phyloP scores from a whole-genome alignment of 2,888 invertebrate species.

The Netelia fuscicornis region DNA sequence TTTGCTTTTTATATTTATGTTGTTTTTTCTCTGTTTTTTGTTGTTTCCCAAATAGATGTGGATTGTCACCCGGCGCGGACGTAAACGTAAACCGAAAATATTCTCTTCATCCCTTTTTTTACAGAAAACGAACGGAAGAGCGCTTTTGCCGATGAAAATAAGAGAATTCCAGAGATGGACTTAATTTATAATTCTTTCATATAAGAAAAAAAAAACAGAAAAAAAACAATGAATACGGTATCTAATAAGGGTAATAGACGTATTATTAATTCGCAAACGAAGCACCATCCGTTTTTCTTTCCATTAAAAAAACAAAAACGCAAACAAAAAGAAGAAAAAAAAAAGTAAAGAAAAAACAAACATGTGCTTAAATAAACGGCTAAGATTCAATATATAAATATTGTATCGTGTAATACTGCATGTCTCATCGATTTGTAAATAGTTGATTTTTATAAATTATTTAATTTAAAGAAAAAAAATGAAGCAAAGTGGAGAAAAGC shows the following conservation, averaged over 20 bases:
- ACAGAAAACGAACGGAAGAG: conserved; percentile 82
- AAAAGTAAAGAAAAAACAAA: conserved; percentile 57
- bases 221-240: conserved; percentile 72
- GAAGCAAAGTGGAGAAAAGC: conserved; percentile 41
- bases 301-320: conserved; percentile 66
- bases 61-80: conserved; percentile 79
- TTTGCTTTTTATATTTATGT: conserved; percentile 74
- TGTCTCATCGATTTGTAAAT: conserved; percentile 83
- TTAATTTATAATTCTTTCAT: conserved; percentile 80
- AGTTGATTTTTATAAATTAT: conserved; percentile 84
- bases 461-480: conserved; percentile 70
- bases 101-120: conserved; percentile 79
- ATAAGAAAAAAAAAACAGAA: conserved; percentile 74
- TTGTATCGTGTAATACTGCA: conserved; percentile 76
- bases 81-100: conserved; percentile 77
- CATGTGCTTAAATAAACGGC: conserved; percentile 69
- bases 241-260: conserved; percentile 77
- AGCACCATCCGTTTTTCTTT: conserved; percentile 77
- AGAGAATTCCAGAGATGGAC: conserved; percentile 78
- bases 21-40: conserved; percentile 78
- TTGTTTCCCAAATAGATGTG: conserved; percentile 76
- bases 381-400: conserved; percentile 70
- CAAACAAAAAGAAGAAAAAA: conserved; percentile 43
- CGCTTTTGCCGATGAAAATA: conserved; percentile 80
- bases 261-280: conserved; percentile 76